A percentile compares a stretch with the other conserved stretches of the same genome.
These are phyloP conservation scores for Arenaria interpres DNA, from an alignment of 2,113 vertebrate species.

Conservation along the genomic window DNA sequence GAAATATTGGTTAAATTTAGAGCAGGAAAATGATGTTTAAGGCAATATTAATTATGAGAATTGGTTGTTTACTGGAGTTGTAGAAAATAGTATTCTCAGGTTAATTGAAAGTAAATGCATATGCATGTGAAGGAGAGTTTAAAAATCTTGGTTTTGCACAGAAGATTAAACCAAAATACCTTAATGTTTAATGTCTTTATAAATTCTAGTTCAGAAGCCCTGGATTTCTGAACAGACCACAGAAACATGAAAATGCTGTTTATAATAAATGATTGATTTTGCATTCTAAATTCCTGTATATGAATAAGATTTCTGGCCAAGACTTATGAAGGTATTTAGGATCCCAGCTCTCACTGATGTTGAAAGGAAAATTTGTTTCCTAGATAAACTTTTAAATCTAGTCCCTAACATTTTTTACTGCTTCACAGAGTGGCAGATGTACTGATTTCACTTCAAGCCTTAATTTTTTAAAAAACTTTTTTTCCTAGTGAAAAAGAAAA, in stretches of 20 bases:
- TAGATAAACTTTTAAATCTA: background rate
- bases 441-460: background rate
- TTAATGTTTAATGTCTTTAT: background rate
- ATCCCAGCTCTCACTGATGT: background rate
- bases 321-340: background rate
- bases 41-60: background rate
- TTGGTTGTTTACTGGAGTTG: background rate
- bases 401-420: background rate
- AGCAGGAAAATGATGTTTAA: background rate
- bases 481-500: background rate
- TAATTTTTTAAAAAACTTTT: background rate
- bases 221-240: background rate
- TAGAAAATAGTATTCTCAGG: background rate
- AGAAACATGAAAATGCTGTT: background rate
- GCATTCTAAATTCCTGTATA: background rate
- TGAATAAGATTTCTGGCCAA: background rate
- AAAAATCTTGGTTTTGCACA: background rate
- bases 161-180: background rate
- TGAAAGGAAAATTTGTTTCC: background rate
- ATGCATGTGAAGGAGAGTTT: background rate
- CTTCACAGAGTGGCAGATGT: background rate
- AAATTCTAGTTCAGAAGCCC: background rate
- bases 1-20: background rate
- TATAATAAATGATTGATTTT: background rate
- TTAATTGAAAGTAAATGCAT: slow-evolving; percentile 17